These are phyloP conservation scores for Acronicta alni DNA, from an alignment of 2,888 invertebrate genomes.

Conservation along the genomic window DNA sequence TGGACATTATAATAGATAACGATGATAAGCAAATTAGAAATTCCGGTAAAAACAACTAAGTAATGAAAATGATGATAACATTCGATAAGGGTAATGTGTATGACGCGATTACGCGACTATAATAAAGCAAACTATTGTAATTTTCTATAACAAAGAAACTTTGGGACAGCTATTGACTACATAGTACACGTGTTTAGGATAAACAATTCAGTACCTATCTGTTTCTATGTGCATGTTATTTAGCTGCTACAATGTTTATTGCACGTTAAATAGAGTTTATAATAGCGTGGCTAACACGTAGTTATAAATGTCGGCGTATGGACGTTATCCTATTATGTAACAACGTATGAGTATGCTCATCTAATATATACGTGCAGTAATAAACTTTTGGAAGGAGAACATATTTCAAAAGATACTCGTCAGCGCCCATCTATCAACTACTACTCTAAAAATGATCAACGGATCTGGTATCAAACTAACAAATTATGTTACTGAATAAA, in stretches of 20 bases:
- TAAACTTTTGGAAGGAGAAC: slow-evolving; percentile 19
- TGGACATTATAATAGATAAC: slow-evolving; percentile 29
- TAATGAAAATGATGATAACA: slow-evolving; percentile 5
- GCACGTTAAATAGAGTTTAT: slow-evolving; percentile 26
- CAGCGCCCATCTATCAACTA: no score
- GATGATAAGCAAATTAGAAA: slow-evolving; percentile 21
- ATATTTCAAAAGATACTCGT: slow-evolving; percentile 10
- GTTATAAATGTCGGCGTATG: slow-evolving; percentile 8
- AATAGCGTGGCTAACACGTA: slow-evolving; percentile 26
- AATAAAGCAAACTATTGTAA: slow-evolving; percentile 14
- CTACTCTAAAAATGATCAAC: no score
- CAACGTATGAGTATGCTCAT: slow-evolving; percentile 13
- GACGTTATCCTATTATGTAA: slow-evolving; percentile 43
- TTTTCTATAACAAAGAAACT: slow-evolving; percentile 39
- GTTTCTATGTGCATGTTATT: slow-evolving; percentile 6
- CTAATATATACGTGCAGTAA: slow-evolving; percentile 13
- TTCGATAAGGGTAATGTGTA: slow-evolving; percentile 10
- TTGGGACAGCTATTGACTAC: slow-evolving; percentile 23
- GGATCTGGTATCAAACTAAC: no score
- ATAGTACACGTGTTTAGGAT: slow-evolving; percentile 40
- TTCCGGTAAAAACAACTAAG: slow-evolving; percentile 8
- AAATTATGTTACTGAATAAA: no score
- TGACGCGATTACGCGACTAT: slow-evolving; percentile 13
- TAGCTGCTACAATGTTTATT: slow-evolving; percentile 18
- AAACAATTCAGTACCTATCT: slow-evolving; percentile 26